phyloP scores from a whole-genome alignment of 1,140 invertebrate species.

The Zaprionus camerounensis region DNA sequence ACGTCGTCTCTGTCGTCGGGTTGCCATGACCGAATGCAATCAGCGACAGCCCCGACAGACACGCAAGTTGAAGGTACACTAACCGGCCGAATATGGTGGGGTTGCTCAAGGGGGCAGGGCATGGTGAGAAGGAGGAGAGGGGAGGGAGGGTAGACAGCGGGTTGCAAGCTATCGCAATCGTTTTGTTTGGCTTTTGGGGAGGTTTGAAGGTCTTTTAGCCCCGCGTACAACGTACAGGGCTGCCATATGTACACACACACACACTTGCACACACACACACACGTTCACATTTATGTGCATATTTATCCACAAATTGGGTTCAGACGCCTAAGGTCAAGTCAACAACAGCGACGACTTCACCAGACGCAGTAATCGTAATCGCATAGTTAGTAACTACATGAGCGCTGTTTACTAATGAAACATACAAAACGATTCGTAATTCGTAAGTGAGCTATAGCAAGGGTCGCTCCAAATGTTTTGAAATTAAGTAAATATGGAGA shows the following conservation, averaged over 20 bases:
- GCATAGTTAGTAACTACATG: conserved; percentile 77
- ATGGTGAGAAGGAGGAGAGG: not conserved
- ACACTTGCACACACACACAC: conserved; percentile 14
- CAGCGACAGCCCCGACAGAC: conserved; percentile 49
- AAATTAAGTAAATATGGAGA: conserved; percentile 10
- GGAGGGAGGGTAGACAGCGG: not conserved
- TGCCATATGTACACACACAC: conserved; percentile 33
- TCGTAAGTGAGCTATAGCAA: conserved; percentile 28
- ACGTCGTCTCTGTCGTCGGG: conserved; percentile 17
- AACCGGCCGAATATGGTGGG: conserved; percentile 26
- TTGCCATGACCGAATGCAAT: conserved; percentile 80
- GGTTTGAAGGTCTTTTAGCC: conserved; percentile 62
- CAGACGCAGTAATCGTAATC: conserved; percentile 63
- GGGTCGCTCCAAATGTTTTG: conserved; percentile 43
- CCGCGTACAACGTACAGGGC: conserved; percentile 17
- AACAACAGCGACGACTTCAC: conserved; percentile 36
- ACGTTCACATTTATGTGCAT: conserved; percentile 31
- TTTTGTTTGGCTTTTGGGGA: conserved; percentile 61
- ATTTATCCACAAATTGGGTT: conserved; percentile 74
- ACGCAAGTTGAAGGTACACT: conserved; percentile 73
- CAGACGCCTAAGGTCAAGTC: conserved; percentile 77
- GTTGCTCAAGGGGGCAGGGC: not conserved
- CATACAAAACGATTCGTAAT: conserved; percentile 60
- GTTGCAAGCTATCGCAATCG: conserved; percentile 68
- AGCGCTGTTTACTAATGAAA: conserved; percentile 75